phyloP scores from a whole-genome alignment of 2,888 invertebrate species.

The Pasiphila rectangulata region DNA sequence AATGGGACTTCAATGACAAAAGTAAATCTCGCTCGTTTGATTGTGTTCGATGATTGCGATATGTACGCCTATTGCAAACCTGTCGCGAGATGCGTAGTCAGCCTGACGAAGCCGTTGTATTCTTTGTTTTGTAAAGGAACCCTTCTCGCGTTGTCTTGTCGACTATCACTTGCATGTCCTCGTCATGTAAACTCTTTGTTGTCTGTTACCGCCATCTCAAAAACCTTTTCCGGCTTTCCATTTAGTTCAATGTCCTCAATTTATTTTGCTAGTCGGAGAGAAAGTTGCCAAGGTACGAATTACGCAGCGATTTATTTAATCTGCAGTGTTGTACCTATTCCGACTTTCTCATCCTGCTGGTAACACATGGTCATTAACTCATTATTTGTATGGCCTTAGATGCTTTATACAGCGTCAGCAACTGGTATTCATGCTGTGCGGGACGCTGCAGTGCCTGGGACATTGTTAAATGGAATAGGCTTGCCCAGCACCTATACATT shows the following conservation, averaged over 20 bases:
- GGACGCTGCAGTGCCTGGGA: no score
- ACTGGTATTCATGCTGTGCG: no score
- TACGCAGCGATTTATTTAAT: slow-evolving; percentile 13
- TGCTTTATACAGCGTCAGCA: no score
- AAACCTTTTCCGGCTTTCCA: slow-evolving; percentile 17
- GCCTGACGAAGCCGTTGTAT: no score
- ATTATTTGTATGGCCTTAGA: no score
- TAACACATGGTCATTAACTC: background rate
- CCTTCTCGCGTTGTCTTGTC: background rate
- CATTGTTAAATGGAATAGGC: no score
- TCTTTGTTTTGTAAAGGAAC: background rate
- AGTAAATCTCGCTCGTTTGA: no score
- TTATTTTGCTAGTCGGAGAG: slow-evolving; percentile 10
- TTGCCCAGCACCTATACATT: no score
- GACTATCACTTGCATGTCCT: background rate
- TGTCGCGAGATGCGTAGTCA: no score
- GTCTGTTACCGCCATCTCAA: background rate
- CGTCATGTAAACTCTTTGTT: background rate
- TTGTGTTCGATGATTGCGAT: no score
- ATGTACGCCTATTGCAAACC: no score
- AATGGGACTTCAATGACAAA: no score
- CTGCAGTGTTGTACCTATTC: background rate
- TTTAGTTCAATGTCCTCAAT: slow-evolving; percentile 17
- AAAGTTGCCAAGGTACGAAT: slow-evolving; percentile 17
- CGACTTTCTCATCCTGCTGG: slow-evolving; percentile 4